phyloP scores from a whole-genome alignment of 2,113 vertebrate species.

The Polypterus bichir region DNA sequence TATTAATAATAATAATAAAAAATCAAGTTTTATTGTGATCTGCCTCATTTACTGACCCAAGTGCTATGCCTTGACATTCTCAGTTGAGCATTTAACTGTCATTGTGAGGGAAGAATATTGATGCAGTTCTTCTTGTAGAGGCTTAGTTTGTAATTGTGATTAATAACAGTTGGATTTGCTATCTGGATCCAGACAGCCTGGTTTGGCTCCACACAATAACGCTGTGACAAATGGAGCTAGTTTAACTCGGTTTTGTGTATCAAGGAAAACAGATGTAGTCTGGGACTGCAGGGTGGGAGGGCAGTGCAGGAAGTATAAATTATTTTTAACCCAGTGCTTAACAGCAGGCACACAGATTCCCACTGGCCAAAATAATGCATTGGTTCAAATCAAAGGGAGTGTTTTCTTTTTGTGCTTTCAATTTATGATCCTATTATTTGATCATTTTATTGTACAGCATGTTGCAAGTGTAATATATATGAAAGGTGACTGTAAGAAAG shows the following conservation, averaged over 20 bases:
- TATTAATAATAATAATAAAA: constrained; percentile 41
- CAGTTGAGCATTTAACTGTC: constrained; percentile 39
- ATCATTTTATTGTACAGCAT: too few relatives aligned
- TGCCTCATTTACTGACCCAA: constrained; percentile 66
- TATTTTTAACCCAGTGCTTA: constrained; percentile 59
- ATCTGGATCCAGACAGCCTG: constrained; percentile 85
- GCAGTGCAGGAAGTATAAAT: constrained; percentile 64
- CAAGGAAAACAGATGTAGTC: constrained; percentile 96
- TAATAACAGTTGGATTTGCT: constrained; percentile 84
- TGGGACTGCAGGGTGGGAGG: constrained; percentile 68
- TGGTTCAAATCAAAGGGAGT: not conserved
- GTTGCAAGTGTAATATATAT: too few relatives aligned
- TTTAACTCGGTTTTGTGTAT: constrained; percentile 83
- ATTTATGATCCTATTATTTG: too few relatives aligned
- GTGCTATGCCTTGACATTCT: constrained; percentile 51
- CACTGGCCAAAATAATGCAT: not conserved
- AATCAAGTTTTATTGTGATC: constrained; percentile 38
- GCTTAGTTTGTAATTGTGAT: constrained; percentile 95
- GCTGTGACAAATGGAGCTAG: constrained; percentile 88
- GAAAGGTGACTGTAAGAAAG: constrained; percentile 23
- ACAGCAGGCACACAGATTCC: constrained; percentile 30
- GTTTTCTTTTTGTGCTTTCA: not conserved
- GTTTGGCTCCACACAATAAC: constrained; percentile 94
- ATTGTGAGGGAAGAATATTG: constrained; percentile 49
- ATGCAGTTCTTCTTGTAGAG: constrained; percentile 59